These are phyloP conservation scores for Podotricha telesiphe DNA, from an alignment of 2,888 invertebrate species.

Conservation along the genomic window DNA sequence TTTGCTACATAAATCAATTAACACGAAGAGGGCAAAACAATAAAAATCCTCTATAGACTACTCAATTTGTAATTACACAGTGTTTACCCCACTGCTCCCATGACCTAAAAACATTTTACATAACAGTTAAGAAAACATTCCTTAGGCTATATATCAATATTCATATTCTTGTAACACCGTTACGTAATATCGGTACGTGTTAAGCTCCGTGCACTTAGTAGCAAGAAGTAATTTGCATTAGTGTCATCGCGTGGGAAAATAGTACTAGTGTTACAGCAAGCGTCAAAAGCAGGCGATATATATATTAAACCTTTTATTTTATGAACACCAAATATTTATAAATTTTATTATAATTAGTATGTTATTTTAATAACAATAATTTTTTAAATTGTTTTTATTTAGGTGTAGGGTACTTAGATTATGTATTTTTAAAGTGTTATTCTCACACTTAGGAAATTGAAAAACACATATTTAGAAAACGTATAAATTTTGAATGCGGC, in stretches of 20 bases:
- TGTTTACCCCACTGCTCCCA: neutral
- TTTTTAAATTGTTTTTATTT: too few relatives aligned
- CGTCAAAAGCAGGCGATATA: neutral
- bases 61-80: neutral
- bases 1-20: too few relatives aligned
- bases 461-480: too few relatives aligned
- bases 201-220: neutral
- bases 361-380: too few relatives aligned
- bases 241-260: conserved; percentile 30
- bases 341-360: too few relatives aligned
- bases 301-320: too few relatives aligned
- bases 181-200: neutral
- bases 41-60: neutral
- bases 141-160: neutral
- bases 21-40: too few relatives aligned
- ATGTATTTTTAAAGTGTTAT: too few relatives aligned
- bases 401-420: too few relatives aligned
- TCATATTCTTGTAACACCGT: neutral
- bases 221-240: conserved; percentile 1
- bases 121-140: conserved; percentile 3
- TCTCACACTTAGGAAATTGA: too few relatives aligned
- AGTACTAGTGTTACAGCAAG: neutral
- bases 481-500: too few relatives aligned
- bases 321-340: too few relatives aligned
- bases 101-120: conserved; percentile 1